A percentile compares a stretch with the other conserved stretches of the same genome.
These are phyloP conservation scores for Ferdinandea cuprea DNA, from an alignment of 2,888 invertebrate genomes.

Conservation along the genomic window DNA sequence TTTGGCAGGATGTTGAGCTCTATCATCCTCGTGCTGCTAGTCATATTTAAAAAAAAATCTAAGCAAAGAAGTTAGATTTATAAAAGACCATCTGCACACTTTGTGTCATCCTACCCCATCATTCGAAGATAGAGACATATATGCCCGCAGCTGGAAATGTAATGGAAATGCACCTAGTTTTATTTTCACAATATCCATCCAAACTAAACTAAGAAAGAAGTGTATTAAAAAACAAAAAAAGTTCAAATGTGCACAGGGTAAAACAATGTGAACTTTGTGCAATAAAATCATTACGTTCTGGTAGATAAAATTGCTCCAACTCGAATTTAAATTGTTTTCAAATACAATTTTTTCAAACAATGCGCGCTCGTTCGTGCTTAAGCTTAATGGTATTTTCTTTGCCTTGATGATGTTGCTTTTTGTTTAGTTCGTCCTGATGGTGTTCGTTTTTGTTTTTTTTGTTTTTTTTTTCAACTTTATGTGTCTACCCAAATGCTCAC, in stretches of 20 bases:
- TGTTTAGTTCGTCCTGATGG: slow-evolving; percentile 24
- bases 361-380: slow-evolving; percentile 48
- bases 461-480: slow-evolving; percentile 20
- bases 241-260: slow-evolving; percentile 31
- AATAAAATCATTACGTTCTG: slow-evolving; percentile 67
- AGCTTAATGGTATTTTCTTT: slow-evolving; percentile 65
- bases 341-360: slow-evolving; percentile 66
- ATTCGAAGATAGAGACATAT: not conserved
- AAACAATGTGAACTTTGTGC: slow-evolving; percentile 44
- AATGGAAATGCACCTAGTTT: not conserved
- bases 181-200: not conserved
- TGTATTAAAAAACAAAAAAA: slow-evolving; percentile 26
- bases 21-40: not conserved
- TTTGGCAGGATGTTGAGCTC: too few species aligned
- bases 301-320: slow-evolving; percentile 74
- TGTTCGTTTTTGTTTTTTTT: slow-evolving; percentile 12
- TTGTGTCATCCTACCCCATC: not conserved
- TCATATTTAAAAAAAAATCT: not conserved
- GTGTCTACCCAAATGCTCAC: not conserved
- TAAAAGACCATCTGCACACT: not conserved
- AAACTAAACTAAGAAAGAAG: not conserved
- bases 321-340: slow-evolving; percentile 75
- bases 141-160: not conserved
- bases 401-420: slow-evolving; percentile 46
- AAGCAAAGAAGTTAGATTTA: slow-evolving; percentile 1